A percentile compares a stretch with the other conserved stretches of the same genome.
phyloP scores from a whole-genome alignment of 2,113 vertebrate species.

The Myrmecophaga tridactyla region DNA sequence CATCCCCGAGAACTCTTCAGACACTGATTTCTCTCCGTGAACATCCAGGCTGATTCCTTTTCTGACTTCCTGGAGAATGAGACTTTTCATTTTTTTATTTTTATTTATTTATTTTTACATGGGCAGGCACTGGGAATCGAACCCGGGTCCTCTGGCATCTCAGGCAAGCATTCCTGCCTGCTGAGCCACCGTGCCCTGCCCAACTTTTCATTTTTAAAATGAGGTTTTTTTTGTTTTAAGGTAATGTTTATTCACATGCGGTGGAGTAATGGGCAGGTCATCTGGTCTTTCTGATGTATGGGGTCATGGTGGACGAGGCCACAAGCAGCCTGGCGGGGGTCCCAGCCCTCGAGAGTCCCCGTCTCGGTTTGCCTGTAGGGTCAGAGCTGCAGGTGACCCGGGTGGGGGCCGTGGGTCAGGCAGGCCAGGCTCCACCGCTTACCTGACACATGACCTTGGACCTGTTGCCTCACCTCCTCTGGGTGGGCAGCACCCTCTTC shows the following conservation, averaged over 20 bases:
- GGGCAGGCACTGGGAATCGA: no score
- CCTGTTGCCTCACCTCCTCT: neutral
- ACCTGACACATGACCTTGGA: fast-evolving
- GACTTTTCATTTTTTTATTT: neutral
- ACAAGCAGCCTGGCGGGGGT: no score
- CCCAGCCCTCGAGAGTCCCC: neutral
- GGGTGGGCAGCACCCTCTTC: neutral
- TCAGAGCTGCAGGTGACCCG: neutral
- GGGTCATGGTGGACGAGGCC: neutral
- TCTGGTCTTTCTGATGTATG: neutral
- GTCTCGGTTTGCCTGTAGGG: neutral
- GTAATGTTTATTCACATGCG: neutral
- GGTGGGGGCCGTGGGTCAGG: neutral
- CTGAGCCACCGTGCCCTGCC: no score
- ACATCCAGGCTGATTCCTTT: neutral
- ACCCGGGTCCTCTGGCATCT: no score
- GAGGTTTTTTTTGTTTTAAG: neutral
- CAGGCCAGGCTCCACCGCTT: no score
- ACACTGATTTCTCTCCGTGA: neutral
- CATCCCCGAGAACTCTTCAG: neutral
- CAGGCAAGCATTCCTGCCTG: no score
- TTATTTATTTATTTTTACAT: no score
- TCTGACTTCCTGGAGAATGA: neutral
- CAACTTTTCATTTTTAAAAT: no score
- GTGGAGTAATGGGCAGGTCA: fast-evolving